These are phyloP conservation scores for Bryconaethiops microstoma DNA, from an alignment of 2,797 vertebrate genomes.

Conservation along the genomic window DNA sequence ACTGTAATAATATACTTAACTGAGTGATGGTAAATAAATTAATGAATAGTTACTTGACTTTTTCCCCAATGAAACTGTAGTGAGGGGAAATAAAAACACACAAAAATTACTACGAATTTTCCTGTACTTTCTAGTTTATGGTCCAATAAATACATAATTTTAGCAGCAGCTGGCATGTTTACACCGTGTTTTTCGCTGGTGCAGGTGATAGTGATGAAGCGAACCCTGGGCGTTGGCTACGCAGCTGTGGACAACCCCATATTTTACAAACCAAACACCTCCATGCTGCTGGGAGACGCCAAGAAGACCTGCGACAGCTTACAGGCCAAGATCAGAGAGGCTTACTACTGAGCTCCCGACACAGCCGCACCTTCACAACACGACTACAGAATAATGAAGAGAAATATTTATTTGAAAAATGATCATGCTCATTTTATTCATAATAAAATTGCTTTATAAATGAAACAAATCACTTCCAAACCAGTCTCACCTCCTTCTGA, in stretches of 20 bases:
- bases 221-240: constrained; percentile 82
- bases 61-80: too few relatives aligned
- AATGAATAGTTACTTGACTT: too few relatives aligned
- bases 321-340: constrained; percentile 77
- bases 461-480: neutral
- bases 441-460: constrained; percentile 32
- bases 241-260: constrained; percentile 84
- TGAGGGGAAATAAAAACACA: too few relatives aligned
- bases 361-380: neutral
- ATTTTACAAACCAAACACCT: constrained; percentile 82
- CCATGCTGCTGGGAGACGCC: constrained; percentile 80
- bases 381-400: neutral
- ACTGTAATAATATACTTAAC: too few relatives aligned
- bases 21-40: too few relatives aligned
- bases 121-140: too few relatives aligned
- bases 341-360: constrained; percentile 62
- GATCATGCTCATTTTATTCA: constrained; percentile 16
- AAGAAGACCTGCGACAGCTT: constrained; percentile 80
- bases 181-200: neutral
- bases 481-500: neutral
- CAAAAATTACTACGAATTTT: too few relatives aligned
- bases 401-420: neutral
- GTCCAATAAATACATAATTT: too few relatives aligned
- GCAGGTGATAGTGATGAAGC: constrained; percentile 85
- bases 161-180: too few relatives aligned